These are phyloP conservation scores for Rhea americana DNA, from an alignment of 2,113 vertebrate genomes.

Conservation along the genomic window DNA sequence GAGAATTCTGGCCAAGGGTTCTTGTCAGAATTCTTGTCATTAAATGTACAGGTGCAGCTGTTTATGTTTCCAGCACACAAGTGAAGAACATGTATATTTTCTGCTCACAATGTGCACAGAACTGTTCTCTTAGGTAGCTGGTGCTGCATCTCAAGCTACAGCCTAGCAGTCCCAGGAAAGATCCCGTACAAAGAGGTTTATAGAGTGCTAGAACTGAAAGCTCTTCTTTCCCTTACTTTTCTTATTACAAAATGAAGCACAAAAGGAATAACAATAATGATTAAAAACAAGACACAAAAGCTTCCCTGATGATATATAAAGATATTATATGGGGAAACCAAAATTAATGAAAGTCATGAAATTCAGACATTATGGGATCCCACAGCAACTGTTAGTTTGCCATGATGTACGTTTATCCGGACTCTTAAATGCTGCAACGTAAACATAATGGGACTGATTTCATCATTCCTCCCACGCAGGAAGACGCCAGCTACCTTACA, in stretches of 20 bases:
- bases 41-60: not conserved
- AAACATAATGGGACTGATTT: not conserved
- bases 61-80: not conserved
- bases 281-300: not conserved
- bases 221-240: not conserved
- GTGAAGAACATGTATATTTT: too few relatives aligned
- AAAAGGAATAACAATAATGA: not conserved
- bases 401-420: accelerated
- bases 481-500: too few relatives aligned
- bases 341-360: not conserved
- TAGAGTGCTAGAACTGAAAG: not conserved
- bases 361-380: not conserved
- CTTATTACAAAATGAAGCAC: not conserved
- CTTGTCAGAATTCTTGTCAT: not conserved
- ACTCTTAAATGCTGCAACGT: not conserved
- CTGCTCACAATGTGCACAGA: accelerated
- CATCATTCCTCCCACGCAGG: too few relatives aligned
- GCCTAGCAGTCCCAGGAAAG: not conserved
- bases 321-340: accelerated
- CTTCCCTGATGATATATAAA: not conserved
- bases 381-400: not conserved
- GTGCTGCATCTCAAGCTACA: not conserved
- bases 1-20: not conserved
- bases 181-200: not conserved
- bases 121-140: not conserved